phyloP scores from a whole-genome alignment of 2,888 invertebrate genomes.

The Nesidiocoris tenuis region DNA sequence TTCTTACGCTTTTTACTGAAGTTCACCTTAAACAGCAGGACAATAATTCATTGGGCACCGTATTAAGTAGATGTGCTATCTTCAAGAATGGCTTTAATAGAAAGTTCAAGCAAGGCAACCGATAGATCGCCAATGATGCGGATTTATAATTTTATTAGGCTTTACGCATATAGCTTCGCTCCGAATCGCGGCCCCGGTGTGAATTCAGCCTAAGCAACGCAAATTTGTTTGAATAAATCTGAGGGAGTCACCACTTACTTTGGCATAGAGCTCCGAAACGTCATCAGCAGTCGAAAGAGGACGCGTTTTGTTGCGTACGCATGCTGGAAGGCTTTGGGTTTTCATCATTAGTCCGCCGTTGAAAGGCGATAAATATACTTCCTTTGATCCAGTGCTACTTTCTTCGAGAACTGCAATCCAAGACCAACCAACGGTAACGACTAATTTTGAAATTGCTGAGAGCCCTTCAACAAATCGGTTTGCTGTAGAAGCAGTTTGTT shows the following conservation, averaged over 20 bases:
- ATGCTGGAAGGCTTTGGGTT: slow-evolving; percentile 71
- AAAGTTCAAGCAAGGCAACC: too few species aligned
- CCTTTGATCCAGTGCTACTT: slow-evolving; percentile 24
- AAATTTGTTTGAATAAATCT: neutral
- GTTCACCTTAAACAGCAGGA: slow-evolving; percentile 60
- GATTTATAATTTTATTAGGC: too few species aligned
- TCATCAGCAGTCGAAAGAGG: slow-evolving; percentile 70
- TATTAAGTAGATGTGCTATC: too few species aligned
- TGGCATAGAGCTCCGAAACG: slow-evolving; percentile 68
- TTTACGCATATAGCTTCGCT: too few species aligned
- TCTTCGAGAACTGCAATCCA: slow-evolving; percentile 50
- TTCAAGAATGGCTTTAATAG: too few species aligned
- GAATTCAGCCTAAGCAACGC: too few species aligned
- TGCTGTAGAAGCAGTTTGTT: too few species aligned
- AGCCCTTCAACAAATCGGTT: too few species aligned
- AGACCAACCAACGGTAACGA: neutral
- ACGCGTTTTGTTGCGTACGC: slow-evolving; percentile 68
- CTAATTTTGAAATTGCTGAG: too few species aligned
- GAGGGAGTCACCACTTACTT: slow-evolving; percentile 60
- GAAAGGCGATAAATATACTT: slow-evolving; percentile 46
- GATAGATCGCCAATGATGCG: too few species aligned
- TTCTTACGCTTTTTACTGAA: slow-evolving; percentile 77
- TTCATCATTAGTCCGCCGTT: slow-evolving; percentile 54
- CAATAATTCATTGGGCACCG: too few species aligned
- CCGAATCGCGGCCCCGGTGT: too few species aligned